A percentile compares a stretch with the other conserved stretches of the same genome.
These are phyloP conservation scores for Desmodus rotundus DNA, from an alignment of 2,113 vertebrate genomes.

Conservation along the genomic window DNA sequence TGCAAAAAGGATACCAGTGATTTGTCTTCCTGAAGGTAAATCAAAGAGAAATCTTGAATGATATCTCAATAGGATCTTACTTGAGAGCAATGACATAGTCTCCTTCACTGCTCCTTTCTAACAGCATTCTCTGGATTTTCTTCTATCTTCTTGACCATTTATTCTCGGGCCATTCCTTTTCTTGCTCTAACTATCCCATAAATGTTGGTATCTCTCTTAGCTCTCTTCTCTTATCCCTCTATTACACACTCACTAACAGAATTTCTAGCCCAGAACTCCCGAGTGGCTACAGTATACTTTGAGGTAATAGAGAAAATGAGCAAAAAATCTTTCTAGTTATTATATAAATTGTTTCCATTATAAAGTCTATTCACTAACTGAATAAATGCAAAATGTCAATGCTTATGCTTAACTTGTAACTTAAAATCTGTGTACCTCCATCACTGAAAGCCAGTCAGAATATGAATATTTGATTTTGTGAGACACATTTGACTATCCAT, in stretches of 20 bases:
- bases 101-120: neutral
- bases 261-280: neutral
- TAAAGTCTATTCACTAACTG: neutral
- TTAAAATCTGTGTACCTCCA: neutral
- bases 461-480: neutral
- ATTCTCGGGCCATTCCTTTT: neutral
- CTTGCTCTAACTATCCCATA: neutral
- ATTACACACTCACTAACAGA: neutral
- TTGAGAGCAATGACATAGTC: neutral
- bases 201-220: neutral
- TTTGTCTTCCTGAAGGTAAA: neutral
- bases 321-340: neutral
- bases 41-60: neutral
- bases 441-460: neutral
- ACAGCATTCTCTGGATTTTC: neutral
- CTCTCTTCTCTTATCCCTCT: neutral
- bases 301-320: neutral
- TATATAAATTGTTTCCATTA: constrained; percentile 6
- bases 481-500: neutral
- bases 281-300: neutral
- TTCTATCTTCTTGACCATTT: neutral
- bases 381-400: constrained; percentile 7
- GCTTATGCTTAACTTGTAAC: neutral
- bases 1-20: neutral
- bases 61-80: neutral